Conservation (phyloP, 2,888 invertebrate genomes). For the Pantelozetes paolii region DNA sequence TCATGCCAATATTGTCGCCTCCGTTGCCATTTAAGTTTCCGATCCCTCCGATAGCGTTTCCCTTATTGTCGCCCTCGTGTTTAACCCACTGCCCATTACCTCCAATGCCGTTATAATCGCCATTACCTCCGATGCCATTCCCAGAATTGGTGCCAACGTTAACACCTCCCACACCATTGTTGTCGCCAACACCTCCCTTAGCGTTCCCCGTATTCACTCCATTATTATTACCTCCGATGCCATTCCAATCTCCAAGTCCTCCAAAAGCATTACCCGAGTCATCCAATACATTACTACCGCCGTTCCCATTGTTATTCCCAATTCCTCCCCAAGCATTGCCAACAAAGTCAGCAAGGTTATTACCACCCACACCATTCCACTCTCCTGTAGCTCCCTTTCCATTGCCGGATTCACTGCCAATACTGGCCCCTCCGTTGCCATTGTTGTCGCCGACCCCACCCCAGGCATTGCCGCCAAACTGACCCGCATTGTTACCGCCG, state of each 20-base stretch:
- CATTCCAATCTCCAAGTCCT: not conserved
- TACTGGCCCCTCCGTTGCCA: constrained; percentile 10
- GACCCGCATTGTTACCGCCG: constrained; percentile 8
- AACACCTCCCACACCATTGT: not conserved
- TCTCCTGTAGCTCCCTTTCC: not conserved
- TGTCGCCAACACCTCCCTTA: not conserved
- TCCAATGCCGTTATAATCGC: not conserved
- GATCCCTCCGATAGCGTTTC: not conserved
- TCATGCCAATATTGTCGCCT: not conserved
- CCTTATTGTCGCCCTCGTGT: not conserved
- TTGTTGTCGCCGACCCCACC: constrained; percentile 21
- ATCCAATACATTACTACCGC: not conserved
- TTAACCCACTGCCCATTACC: not conserved
- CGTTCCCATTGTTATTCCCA: not conserved
- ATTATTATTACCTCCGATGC: not conserved
- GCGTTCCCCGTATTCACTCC: not conserved
- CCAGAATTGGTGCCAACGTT: not conserved
- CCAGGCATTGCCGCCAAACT: constrained; percentile 18
- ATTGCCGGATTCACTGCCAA: constrained; percentile 11
- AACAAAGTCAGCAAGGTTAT: not conserved
- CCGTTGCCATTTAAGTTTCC: not conserved
- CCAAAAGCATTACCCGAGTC: not conserved
- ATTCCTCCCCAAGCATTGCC: constrained; percentile 13
- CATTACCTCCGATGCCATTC: not conserved
- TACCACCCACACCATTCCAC: not conserved